A percentile compares a stretch with the other conserved stretches of the same genome.
Evolutionary conservation across 2,113 vertebrate species (phyloP).

Genomic region (Holacanthus passer): DNA sequence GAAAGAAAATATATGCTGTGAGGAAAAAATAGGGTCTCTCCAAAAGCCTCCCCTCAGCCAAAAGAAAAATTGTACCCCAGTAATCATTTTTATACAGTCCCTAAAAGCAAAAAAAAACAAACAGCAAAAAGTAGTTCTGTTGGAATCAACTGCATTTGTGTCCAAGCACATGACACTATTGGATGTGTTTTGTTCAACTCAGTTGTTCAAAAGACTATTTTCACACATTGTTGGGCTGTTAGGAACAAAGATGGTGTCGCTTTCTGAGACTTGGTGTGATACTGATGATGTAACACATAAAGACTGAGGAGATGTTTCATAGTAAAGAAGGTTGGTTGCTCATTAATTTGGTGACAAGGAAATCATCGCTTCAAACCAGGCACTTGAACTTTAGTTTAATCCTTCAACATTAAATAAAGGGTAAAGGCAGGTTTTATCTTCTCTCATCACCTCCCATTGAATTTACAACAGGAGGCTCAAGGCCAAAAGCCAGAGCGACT

Average conservation of each 20-base stretch:
- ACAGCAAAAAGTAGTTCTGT: not conserved
- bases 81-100: not conserved
- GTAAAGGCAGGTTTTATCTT: not conserved
- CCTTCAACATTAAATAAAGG: not conserved
- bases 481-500: not conserved
- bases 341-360: not conserved
- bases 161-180: not conserved
- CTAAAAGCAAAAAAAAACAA: not conserved
- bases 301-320: not conserved
- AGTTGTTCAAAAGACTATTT: not conserved
- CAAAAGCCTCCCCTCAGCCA: not conserved
- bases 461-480: not conserved
- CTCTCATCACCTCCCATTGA: not conserved
- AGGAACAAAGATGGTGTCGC: not conserved
- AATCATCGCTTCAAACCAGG: not conserved
- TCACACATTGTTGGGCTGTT: slow-evolving; percentile 3
- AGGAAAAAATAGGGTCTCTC: not conserved
- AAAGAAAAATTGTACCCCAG: not conserved
- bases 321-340: not conserved
- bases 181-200: not conserved
- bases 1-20: not conserved
- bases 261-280: not conserved
- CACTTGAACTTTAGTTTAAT: not conserved
- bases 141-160: not conserved
- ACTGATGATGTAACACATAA: slow-evolving; percentile 7